Evolutionary conservation across 1,140 invertebrate genomes (phyloP).

Genomic region (Drosophila melanogaster): DNA sequence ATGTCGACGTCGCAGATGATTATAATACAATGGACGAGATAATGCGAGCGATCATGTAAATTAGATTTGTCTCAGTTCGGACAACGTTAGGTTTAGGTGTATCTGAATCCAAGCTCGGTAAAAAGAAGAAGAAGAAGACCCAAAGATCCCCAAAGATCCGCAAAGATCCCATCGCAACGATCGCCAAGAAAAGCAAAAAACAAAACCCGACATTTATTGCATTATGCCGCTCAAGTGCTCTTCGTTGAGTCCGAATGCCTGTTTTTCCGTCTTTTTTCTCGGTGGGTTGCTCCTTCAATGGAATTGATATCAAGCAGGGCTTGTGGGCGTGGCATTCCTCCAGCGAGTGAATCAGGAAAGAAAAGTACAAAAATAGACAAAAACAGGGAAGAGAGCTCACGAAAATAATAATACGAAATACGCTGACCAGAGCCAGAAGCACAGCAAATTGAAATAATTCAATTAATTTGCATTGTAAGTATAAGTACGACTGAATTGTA

Average conservation of each 20-base stretch:
- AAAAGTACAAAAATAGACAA: too few species aligned
- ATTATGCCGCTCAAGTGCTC: conserved; percentile 62
- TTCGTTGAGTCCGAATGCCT: conserved; percentile 18
- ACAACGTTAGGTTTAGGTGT: background rate
- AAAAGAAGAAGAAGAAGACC: background rate
- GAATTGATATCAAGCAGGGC: conserved; percentile 9
- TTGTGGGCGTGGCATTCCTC: conserved; percentile 1
- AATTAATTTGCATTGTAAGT: conserved; percentile 83
- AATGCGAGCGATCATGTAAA: conserved; percentile 83
- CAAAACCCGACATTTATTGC: conserved; percentile 50
- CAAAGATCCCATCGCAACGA: conserved; percentile 4
- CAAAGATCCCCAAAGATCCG: conserved; percentile 11
- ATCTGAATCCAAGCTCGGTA: conserved; percentile 8
- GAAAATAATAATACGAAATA: conserved; percentile 33
- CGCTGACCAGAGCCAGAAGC: conserved; percentile 12
- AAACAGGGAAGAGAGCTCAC: conserved; percentile 17
- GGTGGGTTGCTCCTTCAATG: background rate
- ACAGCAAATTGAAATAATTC: conserved; percentile 80
- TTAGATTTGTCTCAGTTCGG: conserved; percentile 79
- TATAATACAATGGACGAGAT: conserved; percentile 81
- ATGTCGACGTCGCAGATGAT: conserved; percentile 63
- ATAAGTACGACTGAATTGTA: conserved; percentile 70
- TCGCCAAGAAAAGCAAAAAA: conserved; percentile 16
- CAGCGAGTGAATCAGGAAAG: background rate
- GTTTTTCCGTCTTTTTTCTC: background rate